Evolutionary conservation across 2,113 vertebrate genomes (phyloP).

Genomic region (Microtus montanus): DNA sequence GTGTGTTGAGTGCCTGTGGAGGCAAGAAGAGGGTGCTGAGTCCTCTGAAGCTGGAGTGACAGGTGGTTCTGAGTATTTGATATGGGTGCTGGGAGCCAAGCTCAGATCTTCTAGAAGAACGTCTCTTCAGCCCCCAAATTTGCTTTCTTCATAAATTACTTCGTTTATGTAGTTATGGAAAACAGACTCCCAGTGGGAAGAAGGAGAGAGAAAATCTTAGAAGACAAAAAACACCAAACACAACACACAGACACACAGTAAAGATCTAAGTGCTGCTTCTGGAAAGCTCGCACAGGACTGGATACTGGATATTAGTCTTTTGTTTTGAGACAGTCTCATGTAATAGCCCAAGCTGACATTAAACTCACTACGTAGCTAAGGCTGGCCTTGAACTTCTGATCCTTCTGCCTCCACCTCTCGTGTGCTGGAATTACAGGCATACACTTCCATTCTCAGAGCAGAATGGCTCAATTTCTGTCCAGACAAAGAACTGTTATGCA

Average conservation of each 20-base stretch:
- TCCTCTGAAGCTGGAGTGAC: not conserved
- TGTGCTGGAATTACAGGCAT: not conserved
- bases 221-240: constrained; percentile 19
- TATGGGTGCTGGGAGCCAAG: not conserved
- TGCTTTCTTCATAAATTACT: not conserved
- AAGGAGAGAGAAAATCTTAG: not conserved
- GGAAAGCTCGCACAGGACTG: not conserved
- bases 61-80: not conserved
- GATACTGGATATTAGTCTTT: not conserved
- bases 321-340: not conserved
- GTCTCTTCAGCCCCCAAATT: not conserved
- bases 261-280: not conserved
- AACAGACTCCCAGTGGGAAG: not conserved
- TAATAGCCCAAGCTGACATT: not conserved
- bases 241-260: not conserved
- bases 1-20: not conserved
- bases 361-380: not conserved
- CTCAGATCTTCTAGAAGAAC: not conserved
- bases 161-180: not conserved
- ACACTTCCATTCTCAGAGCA: not conserved
- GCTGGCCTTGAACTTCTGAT: not conserved
- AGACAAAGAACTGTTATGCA: constrained; percentile 4
- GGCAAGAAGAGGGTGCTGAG: not conserved
- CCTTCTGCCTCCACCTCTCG: not conserved
- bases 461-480: not conserved